phyloP scores from a whole-genome alignment of 2,888 invertebrate genomes.

The Lingula anatina region DNA sequence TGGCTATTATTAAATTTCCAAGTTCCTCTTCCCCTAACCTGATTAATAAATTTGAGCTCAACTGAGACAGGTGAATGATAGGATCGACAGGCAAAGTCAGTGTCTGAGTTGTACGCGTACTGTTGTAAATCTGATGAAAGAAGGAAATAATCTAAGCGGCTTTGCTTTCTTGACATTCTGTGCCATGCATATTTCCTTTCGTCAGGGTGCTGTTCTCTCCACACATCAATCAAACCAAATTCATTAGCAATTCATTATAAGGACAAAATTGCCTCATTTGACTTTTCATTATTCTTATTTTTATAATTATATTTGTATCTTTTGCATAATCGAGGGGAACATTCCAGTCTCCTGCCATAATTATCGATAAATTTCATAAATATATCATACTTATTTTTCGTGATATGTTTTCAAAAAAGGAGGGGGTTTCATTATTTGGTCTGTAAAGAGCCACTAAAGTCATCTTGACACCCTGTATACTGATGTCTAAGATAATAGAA shows the following conservation, averaged over 20 bases:
- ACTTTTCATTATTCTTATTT: background rate
- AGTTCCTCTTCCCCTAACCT: background rate
- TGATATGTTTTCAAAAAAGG: background rate
- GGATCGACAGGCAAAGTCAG: background rate
- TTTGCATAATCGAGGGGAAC: no score
- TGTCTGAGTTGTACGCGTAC: background rate
- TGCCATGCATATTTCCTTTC: background rate
- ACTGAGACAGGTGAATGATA: slow-evolving; percentile 2
- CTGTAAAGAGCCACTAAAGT: no score
- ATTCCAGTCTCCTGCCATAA: no score
- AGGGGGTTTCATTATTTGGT: slow-evolving; percentile 3
- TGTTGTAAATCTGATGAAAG: slow-evolving; percentile 3
- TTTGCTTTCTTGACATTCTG: background rate
- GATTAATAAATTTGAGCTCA: slow-evolving; percentile 3
- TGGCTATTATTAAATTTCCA: slow-evolving; percentile 6
- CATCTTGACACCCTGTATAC: no score
- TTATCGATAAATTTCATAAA: no score
- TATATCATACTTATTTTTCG: slow-evolving; percentile 1
- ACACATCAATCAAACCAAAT: slow-evolving; percentile 1
- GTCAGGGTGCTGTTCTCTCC: slow-evolving; percentile 1
- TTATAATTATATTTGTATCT: slow-evolving; percentile 4
- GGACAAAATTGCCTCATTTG: slow-evolving; percentile 2
- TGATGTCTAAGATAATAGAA: no score
- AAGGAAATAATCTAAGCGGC: slow-evolving; percentile 4
- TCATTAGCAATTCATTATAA: background rate